Evolutionary conservation across 92 coral and sea anemone genomes (phyloP), one percentile per base, ranked within the genome.

Genomic region (Heliopora coerulea): DNA sequence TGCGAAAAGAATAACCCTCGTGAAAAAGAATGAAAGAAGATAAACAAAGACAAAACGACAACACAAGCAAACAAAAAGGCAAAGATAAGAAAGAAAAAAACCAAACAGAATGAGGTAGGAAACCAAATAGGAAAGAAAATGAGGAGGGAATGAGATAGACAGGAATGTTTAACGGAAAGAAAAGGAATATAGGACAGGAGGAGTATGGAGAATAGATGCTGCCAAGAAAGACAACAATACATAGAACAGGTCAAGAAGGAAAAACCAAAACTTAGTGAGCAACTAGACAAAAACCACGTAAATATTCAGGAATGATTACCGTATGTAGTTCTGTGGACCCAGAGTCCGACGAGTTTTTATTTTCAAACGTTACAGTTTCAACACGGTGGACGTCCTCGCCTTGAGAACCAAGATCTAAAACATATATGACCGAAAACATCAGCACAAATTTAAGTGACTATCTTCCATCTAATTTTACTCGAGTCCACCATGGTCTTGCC

Each of bases 321-420:
- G 98, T 90, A 83, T 93, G 98, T 54, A 93, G 84, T 63, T 87
- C 95, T 20, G 98, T 90, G 4, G 98, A 90, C 26, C 97, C 95
- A 21, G 88, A 85, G 0, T 92, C 93, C 0, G 79, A 69, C 10
- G 86, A 78, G 42, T 80, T 56, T 56, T 73, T 85, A 21, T 88
- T 96, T 17, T 82, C 83, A 69, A 95, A 90, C 32, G 96, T 87
- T 75, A 85, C 84, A 21, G 91, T 90, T 52, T 91, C 87, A 3
- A 82, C 62, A 35, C 89, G 80, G 31, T 62, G 85, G 18, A 95
- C 99, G 29, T 87, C 99, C 56, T 95, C 99, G 18, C 96, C 99
- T 3, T 95, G 96, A 15, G 95, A 89, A 54, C 99, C 99, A 27
- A 95, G 99, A 84, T 95, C 99, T 95, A 44, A 27, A 49, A 61